These are phyloP conservation scores for Drosophila burlai DNA, from an alignment of 1,140 invertebrate genomes.

Conservation along the genomic window DNA sequence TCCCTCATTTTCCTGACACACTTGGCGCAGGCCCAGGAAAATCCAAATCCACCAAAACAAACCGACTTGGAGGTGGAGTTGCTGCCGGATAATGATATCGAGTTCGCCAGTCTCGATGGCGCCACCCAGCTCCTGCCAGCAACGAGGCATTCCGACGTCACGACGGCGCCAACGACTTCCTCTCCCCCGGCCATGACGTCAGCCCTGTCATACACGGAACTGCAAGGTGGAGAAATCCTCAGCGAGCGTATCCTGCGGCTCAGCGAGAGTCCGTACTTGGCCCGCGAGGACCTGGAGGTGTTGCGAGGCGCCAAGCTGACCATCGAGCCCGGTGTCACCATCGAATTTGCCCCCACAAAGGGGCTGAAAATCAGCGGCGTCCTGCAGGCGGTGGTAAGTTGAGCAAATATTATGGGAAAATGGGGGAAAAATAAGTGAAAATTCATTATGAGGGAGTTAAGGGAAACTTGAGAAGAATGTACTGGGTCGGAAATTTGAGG, in stretches of 20 bases:
- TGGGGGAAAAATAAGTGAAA: neutral
- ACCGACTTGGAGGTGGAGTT: constrained; percentile 57
- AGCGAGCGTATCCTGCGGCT: constrained; percentile 86
- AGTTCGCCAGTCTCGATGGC: constrained; percentile 83
- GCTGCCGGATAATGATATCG: constrained; percentile 74
- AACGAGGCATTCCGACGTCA: constrained; percentile 61
- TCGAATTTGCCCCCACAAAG: constrained; percentile 94
- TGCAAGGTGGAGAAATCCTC: constrained; percentile 86
- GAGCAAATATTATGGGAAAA: neutral
- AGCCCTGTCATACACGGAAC: constrained; percentile 72
- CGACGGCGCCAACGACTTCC: constrained; percentile 64
- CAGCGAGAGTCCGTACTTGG: constrained; percentile 90
- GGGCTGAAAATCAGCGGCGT: constrained; percentile 96
- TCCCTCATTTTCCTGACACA: constrained; percentile 63
- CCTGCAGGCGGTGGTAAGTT: constrained; percentile 93
- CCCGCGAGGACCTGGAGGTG: constrained; percentile 93
- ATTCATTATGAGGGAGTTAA: neutral
- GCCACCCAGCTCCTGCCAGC: constrained; percentile 70
- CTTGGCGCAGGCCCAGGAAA: constrained; percentile 63
- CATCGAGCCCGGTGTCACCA: constrained; percentile 93
- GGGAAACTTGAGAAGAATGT: constrained; percentile 18
- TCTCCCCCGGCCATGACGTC: constrained; percentile 63
- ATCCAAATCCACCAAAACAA: constrained; percentile 34
- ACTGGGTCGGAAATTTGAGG: constrained; percentile 2
- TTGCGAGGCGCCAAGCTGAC: constrained; percentile 90